phyloP scores from a whole-genome alignment of 2,797 vertebrate genomes.

The Rhinophrynus dorsalis region DNA sequence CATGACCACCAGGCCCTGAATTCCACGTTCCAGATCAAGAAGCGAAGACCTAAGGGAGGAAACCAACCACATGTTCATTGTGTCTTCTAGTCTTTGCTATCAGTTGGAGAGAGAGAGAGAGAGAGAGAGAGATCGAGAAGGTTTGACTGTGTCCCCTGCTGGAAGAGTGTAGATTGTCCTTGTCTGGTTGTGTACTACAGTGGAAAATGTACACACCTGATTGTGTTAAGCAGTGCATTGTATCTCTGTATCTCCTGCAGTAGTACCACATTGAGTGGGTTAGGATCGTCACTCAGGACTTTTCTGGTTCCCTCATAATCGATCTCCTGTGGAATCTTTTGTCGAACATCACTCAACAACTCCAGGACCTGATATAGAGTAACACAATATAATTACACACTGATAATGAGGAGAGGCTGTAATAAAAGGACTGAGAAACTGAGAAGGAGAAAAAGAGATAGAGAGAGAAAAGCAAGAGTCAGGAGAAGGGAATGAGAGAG shows the following conservation, averaged over 20 bases:
- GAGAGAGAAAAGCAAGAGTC: neutral
- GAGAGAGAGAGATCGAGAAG: too few relatives aligned
- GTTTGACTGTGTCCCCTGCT: too few relatives aligned
- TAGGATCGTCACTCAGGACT: conserved; percentile 70
- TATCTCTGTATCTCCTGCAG: conserved; percentile 90
- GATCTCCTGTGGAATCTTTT: conserved; percentile 74
- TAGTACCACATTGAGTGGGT: conserved; percentile 82
- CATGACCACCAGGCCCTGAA: conserved; percentile 88
- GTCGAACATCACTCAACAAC: conserved; percentile 72
- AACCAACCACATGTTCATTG: conserved; percentile 20
- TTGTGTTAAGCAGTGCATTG: conserved; percentile 76
- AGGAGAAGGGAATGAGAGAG: neutral
- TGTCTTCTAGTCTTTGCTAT: too few relatives aligned
- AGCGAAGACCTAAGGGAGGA: conserved; percentile 69
- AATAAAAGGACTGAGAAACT: neutral
- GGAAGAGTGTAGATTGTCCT: too few relatives aligned
- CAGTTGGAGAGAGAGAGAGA: too few relatives aligned
- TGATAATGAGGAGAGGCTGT: too few relatives aligned
- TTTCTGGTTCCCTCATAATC: conserved; percentile 71
- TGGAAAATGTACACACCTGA: conserved; percentile 69
- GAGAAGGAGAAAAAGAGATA: neutral
- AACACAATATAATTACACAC: neutral
- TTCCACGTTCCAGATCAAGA: conserved; percentile 80
- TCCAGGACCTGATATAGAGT: conserved; percentile 75
- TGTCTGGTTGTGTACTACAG: too few relatives aligned